Evolutionary conservation across 1,140 invertebrate species (phyloP).

Genomic region (Aplysia californica): DNA sequence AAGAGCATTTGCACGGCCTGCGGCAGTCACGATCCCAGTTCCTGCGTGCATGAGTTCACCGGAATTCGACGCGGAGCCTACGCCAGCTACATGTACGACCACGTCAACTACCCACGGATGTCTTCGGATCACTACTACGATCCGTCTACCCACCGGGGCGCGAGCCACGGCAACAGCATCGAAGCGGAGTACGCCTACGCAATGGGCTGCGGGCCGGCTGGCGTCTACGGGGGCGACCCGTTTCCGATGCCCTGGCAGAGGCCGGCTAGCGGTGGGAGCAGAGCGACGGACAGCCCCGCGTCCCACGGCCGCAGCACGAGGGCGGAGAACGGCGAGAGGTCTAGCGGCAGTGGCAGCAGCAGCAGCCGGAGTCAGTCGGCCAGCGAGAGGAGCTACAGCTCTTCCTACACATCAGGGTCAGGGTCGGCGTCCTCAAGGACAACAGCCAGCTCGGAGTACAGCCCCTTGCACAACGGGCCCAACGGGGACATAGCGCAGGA

Average conservation of each 20-base stretch:
- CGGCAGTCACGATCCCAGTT: background rate
- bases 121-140: background rate
- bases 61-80: constrained; percentile 6
- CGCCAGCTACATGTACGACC: constrained; percentile 17
- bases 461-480: background rate
- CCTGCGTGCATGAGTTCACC: background rate
- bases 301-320: background rate
- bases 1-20: constrained; percentile 2
- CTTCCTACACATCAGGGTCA: background rate
- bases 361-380: background rate
- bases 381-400: background rate
- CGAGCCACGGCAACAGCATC: background rate
- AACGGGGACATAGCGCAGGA: constrained; percentile 5
- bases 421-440: background rate
- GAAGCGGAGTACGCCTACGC: no score
- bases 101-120: background rate
- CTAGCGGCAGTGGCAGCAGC: background rate
- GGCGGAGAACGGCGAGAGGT: background rate
- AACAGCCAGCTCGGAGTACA: background rate
- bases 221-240: background rate
- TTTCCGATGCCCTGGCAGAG: background rate
- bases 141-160: background rate
- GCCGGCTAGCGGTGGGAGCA: background rate
- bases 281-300: background rate
- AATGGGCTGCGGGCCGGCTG: background rate